phyloP scores from a whole-genome alignment of 2,888 invertebrate species.

The Fragum sueziense region DNA sequence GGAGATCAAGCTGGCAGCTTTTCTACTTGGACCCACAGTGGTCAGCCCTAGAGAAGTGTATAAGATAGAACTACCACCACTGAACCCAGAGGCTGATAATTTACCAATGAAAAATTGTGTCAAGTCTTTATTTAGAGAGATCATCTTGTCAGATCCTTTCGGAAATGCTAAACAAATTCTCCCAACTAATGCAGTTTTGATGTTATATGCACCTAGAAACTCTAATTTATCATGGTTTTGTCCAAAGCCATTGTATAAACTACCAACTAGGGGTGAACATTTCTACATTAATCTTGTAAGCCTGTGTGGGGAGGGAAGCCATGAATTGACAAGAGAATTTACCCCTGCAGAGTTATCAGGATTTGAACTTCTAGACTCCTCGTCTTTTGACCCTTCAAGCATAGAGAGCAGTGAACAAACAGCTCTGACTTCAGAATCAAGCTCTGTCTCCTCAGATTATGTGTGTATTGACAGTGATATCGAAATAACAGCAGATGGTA shows the following conservation, averaged over 20 bases:
- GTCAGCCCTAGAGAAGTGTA: conserved; percentile 73
- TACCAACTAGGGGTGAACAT: conserved; percentile 63
- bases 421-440: conserved; percentile 12
- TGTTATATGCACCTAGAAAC: conserved; percentile 68
- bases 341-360: conserved; percentile 69
- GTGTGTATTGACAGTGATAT: conserved; percentile 44
- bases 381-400: conserved; percentile 35
- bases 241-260: conserved; percentile 67
- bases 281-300: conserved; percentile 62
- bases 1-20: conserved; percentile 65
- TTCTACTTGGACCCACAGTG: conserved; percentile 69
- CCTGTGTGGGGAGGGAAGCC: conserved; percentile 39
- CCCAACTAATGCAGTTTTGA: conserved; percentile 64
- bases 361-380: conserved; percentile 69
- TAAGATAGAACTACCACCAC: conserved; percentile 60
- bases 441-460: conserved; percentile 48
- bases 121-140: conserved; percentile 65
- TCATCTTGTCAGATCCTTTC: conserved; percentile 69
- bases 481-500: background rate
- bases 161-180: conserved; percentile 60
- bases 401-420: conserved; percentile 2
- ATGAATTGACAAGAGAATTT: conserved; percentile 62
- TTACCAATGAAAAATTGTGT: conserved; percentile 62
- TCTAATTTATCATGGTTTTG: conserved; percentile 67
- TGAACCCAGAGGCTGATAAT: conserved; percentile 64